phyloP scores from a whole-genome alignment of 1,140 invertebrate genomes.

The Thaumetopoea pityocampa region DNA sequence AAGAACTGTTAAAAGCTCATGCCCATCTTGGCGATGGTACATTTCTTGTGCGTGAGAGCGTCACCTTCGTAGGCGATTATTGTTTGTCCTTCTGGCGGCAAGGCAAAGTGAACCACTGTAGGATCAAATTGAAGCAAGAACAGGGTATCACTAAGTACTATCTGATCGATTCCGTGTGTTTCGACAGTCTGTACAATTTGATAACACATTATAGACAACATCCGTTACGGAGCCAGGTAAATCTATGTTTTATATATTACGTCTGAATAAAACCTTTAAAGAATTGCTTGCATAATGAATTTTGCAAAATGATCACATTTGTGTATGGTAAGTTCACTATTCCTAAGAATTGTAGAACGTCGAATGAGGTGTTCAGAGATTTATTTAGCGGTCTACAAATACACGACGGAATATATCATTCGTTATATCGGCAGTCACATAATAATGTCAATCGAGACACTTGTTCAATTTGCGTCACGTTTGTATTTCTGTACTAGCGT shows the following conservation, averaged over 20 bases:
- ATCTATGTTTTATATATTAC: conserved; percentile 7
- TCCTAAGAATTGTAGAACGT: no score
- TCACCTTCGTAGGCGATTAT: conserved; percentile 97
- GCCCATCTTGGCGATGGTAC: conserved; percentile 94
- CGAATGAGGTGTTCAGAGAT: no score
- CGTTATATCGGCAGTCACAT: no score
- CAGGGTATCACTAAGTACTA: conserved; percentile 93
- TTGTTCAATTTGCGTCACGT: no score
- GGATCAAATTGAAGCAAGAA: conserved; percentile 93
- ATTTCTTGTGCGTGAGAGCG: conserved; percentile 95
- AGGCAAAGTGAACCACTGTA: conserved; percentile 93
- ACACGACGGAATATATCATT: no score
- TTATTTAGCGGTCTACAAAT: no score
- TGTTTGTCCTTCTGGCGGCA: conserved; percentile 96
- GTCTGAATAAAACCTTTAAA: conserved; percentile 6
- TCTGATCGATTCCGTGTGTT: conserved; percentile 91
- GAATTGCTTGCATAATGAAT: no score
- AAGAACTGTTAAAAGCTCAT: conserved; percentile 86
- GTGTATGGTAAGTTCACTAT: no score
- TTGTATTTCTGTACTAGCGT: no score
- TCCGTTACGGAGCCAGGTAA: conserved; percentile 88
- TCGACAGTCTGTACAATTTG: conserved; percentile 94
- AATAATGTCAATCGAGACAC: no score
- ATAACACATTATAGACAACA: conserved; percentile 94
- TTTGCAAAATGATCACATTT: no score